Evolutionary conservation across 2,113 vertebrate species (phyloP), one percentile per base, ranked within the genome.

Genomic region (Pluvialis apricaria): DNA sequence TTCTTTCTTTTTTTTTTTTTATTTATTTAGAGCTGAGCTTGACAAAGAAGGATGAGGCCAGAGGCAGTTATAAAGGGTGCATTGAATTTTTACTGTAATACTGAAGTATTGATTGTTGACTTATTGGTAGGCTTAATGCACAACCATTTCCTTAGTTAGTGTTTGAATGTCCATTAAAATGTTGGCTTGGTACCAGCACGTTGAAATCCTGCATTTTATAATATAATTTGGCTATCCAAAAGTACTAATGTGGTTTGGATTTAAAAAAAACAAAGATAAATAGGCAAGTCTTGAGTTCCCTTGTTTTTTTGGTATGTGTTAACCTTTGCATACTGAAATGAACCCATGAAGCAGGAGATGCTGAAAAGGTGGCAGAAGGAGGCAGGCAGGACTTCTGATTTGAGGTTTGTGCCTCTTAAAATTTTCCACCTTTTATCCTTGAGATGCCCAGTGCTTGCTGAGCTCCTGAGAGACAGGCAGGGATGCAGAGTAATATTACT

Each of bases 31-130:
- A 97, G 66, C 81, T 69, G 72, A 94, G 90, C 81, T 88, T 76
- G 84, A 80, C 80, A 85, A 88, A 91, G 91, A 97, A 91, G 65
- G 79, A 94, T 96, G 93, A 94, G 89, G 77, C 93, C 94, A 95
- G 82, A 87, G 69, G 84, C 94, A 93, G 92, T 97, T 97, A 84
- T 86, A 97, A 97, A 97, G 93, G 71, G 85, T 94, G 94, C 90
- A 82, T 97, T 94, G 96, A 70, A 94, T 97, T 97, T 97, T 98
- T 98, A 97, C 97, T 96, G 97, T 97, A 97, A 97, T 97, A 94
- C 95, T 96, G 86, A 87, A 94, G 71, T 98, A 98, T 98, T 97
- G 98, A 98, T 98, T 98, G 98, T 97, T 98, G 98, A 97, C 97
- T 98, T 98, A 97, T 97, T 98, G 97, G 97, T 97, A 97, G 97